Evolutionary conservation across 92 coral and sea anemone genomes (phyloP), one percentile per base, ranked within the genome.

Genomic region (Zoanthus sociatus): DNA sequence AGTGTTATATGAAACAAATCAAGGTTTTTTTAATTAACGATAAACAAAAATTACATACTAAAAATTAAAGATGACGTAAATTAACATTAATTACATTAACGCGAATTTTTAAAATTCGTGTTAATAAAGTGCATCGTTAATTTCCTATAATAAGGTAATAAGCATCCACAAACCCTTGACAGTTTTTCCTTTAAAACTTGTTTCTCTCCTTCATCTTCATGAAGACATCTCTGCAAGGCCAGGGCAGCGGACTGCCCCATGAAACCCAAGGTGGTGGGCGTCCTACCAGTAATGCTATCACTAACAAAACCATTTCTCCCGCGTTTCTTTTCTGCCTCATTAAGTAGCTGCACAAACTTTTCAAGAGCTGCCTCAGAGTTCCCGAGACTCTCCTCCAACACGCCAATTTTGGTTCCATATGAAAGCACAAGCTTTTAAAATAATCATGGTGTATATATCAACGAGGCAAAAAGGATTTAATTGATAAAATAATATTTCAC

Each of bases 161-260:
- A 3, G 3, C 12, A 20, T 20, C 16, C 16, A 48, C 76, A 61
- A 83, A 94, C 98, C 94, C 87, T 78, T 53, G 91, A 88, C 10
- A 94, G 77, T 47, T 91, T 86, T 32, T 92, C 64, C 45, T 68
- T 77, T 1, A 94, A 86, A 60, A 87, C 78, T 78, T 94, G 86
- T 76, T 93, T 97, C 87, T 92, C 93, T 20, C 87, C 90, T 17
- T 90, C 92, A 68, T 95, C 99, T 42, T 97, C 98, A 67, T 83
- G 77, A 33, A 97, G 90, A 90, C 95, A 88, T 50, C 89, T 93
- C 72, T 95, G 96, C 30, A 97, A 76, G 31, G 87, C 88, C 54
- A 95, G 98, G 17, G 90, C 84, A 31, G 94, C 78, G 18, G 83
- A 73, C 73, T 95, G 98, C 68, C 92, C 98, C 72, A 90, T 70